Base-by-base conservation (phyloP, 2,797 vertebrate genomes). In the Strix occidentalis region DNA sequence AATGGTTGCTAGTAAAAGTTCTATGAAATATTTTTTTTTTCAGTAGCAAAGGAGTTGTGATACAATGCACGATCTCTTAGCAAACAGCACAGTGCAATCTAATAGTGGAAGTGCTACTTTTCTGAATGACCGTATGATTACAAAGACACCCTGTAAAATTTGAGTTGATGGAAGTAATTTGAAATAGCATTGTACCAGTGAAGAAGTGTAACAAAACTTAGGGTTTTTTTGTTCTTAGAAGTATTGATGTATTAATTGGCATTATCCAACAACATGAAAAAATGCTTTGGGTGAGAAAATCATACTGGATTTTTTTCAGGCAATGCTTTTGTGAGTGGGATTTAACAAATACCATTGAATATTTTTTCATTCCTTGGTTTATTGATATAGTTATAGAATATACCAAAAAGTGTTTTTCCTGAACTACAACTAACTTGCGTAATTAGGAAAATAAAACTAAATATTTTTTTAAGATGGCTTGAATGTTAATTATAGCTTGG, bases 371-470 rank as follows among this genome's bases (percentile, higher is more conserved):
- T 58, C 25, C 14, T 85, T n/a, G 8, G 6, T 35, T 85, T 60
- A 19, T 66, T 74, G 20, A 41, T 57, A 11, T 8, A 54, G 10
- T 57, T 63, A 17, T 2, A 20, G 16, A 63, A 56, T 24, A 57
- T 39, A 45, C 14, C 6, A n/a, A 84, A 43, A 4, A 1, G 3
- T 66, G 4, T 2, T 69, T 63, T 58, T 63, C 13, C 16, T 78
- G 3, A 53, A 28, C 10, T 46, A 0, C 0, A 3, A 63, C 7
- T 46, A 54, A 17, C 33, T 37, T 75, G 5, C 6, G 19, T 43
- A 46, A 48, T 66, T 61, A 43, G 8, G n/a, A 61, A 87, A 72
- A 46, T 21, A 46, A 26, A 58, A 57, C 13, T 7, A 11, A 50
- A 5, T 58, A 1, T 46, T 61, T 74, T 56, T 43, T 57, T 46